Evolutionary conservation across 2,888 invertebrate genomes (phyloP), one percentile per base, ranked within the genome.

Genomic region (Tetheella fluctuosa): DNA sequence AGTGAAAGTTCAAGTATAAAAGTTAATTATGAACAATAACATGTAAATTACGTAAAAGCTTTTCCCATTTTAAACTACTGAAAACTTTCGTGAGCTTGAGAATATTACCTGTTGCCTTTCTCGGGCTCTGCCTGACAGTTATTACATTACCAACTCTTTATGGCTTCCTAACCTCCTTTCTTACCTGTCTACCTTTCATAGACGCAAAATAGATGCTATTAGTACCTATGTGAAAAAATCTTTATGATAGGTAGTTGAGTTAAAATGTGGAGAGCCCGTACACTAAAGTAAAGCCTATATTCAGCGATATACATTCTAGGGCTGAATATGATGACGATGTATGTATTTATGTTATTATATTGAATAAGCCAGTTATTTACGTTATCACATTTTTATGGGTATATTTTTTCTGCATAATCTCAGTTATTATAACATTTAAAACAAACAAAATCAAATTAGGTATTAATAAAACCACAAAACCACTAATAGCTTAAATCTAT

Each of bases 91-190:
- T 20, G 20, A 48, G 48, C 48, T 48, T 10, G 20, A 20, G 48
- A 48, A 48, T 48, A 48, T 65, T 62, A 69, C 67, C 69, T 69
- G 70, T 69, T 70, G 71, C 71, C 63, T 34, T 48, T 20, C 48
- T 48, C 10, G 20, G 34, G 20, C 17, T 20, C 48, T 23, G 23
- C 55, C 64, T 52, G 68, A 63, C 63, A 68, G 64, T 64, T 70
- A 71, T 68, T 68, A 64, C 61, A 42, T 62, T 62, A 60, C 58
- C 48, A 20, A 0, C 48, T 48, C 48, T 48, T 48, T 48, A 48
- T 48, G 10, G 52, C 58, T 67, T 71, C 60, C 64, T 63, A 53
- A 57, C 25, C 54, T 56, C 57, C 25, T 70, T 60, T 56, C 60
- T 64, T 59, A 62, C 53, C 58, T 58, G 53, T 52, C 42, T 60